These are phyloP conservation scores for Flexamia atlantica DNA, from an alignment of 2,888 invertebrate species.

Conservation along the genomic window DNA sequence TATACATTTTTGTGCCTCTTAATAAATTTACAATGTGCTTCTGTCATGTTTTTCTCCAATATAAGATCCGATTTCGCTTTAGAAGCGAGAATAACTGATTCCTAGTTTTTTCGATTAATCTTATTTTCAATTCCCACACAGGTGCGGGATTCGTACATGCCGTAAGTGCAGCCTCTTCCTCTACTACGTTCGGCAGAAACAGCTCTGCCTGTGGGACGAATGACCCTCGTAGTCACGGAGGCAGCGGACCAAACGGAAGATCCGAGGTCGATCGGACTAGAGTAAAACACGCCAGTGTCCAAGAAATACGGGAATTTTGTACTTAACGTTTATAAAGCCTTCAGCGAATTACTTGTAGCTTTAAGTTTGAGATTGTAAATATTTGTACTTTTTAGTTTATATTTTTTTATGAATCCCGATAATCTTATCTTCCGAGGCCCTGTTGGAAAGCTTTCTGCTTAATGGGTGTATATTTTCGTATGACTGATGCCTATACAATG, in stretches of 20 bases:
- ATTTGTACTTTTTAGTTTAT: neutral
- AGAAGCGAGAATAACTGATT: too few species aligned
- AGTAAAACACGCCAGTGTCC: neutral
- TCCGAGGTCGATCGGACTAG: neutral
- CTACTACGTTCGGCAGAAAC: constrained; percentile 90
- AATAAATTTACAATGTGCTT: too few species aligned
- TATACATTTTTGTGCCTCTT: too few species aligned
- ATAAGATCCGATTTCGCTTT: too few species aligned
- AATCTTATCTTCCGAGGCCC: neutral
- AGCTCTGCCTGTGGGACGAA: constrained; percentile 90
- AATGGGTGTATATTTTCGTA: neutral
- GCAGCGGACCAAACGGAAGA: neutral
- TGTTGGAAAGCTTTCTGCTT: neutral
- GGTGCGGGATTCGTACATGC: constrained; percentile 98
- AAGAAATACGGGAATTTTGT: neutral
- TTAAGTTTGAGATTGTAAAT: neutral
- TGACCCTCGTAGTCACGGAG: constrained; percentile 74
- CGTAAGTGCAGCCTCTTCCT: constrained; percentile 92
- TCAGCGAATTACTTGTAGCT: too few species aligned
- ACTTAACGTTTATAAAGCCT: neutral
- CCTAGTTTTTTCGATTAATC: too few species aligned
- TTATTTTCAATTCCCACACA: too few species aligned
- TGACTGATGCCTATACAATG: neutral
- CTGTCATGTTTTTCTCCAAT: too few species aligned
- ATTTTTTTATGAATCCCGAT: neutral